A percentile compares a stretch with the other conserved stretches of the same genome.
Conservation (phyloP, 2,113 vertebrate genomes). For the Sturnira hondurensis region DNA sequence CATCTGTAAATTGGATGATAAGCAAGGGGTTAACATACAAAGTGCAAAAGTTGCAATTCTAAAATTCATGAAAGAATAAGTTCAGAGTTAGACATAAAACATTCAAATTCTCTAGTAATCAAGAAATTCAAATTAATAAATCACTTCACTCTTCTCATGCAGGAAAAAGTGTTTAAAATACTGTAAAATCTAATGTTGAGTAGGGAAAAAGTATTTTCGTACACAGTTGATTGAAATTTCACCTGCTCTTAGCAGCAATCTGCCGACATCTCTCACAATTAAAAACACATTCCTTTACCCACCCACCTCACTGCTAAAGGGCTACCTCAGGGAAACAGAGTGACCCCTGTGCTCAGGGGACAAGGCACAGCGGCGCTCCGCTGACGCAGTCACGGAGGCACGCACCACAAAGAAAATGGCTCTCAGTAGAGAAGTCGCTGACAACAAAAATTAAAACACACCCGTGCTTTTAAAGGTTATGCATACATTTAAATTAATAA, state of each 20-base stretch:
- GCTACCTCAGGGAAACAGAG: background rate
- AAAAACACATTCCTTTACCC: background rate
- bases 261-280: background rate
- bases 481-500: background rate
- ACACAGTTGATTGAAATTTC: background rate
- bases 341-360: background rate
- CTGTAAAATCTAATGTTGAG: background rate
- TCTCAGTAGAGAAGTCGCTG: background rate
- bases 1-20: background rate
- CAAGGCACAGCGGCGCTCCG: background rate
- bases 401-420: background rate
- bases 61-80: background rate
- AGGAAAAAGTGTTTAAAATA: background rate
- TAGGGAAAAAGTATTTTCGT: background rate
- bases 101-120: constrained; percentile 15
- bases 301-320: background rate
- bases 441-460: constrained; percentile 14
- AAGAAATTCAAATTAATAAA: background rate
- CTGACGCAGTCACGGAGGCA: background rate
- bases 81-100: background rate
- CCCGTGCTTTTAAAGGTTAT: background rate
- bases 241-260: background rate
- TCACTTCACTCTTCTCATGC: background rate
- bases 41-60: background rate
- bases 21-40: background rate